phyloP scores from a whole-genome alignment of 2,888 invertebrate species.

The Lithophane semibrunnea region DNA sequence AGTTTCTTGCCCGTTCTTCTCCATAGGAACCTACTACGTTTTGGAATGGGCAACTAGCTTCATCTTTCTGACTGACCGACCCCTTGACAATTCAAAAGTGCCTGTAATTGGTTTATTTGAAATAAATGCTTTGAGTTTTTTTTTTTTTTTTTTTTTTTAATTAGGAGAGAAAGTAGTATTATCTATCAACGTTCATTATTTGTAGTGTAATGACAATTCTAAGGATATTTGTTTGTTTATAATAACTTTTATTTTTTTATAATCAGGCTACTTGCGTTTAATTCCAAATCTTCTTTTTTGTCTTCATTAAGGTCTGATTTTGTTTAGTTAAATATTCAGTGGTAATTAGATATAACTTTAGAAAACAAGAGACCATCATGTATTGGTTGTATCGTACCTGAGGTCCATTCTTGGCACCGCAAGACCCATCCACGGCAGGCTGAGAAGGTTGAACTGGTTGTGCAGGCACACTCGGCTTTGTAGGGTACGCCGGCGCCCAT shows the following conservation, averaged over 20 bases:
- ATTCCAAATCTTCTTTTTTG: neutral
- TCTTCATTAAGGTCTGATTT: neutral
- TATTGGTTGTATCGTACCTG: constrained; percentile 80
- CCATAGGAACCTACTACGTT: too few relatives aligned
- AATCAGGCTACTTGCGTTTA: too few relatives aligned
- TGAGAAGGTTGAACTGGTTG: constrained; percentile 69
- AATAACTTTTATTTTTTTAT: neutral
- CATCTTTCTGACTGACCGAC: too few relatives aligned
- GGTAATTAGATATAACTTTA: neutral
- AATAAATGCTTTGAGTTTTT: too few relatives aligned
- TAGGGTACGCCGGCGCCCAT: constrained; percentile 89
- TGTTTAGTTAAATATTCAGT: neutral
- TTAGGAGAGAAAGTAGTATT: neutral
- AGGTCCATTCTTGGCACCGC: constrained; percentile 95
- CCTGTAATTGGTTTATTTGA: too few relatives aligned
- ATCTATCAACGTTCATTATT: neutral
- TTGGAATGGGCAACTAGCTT: too few relatives aligned
- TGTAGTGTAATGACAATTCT: neutral
- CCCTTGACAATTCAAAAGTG: too few relatives aligned
- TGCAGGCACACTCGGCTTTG: constrained; percentile 70
- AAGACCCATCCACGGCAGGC: constrained; percentile 86
- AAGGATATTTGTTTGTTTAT: neutral
- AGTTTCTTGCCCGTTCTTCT: too few relatives aligned
- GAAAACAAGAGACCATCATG: neutral
- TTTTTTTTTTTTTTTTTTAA: too few relatives aligned